phyloP scores from a whole-genome alignment of 2,888 invertebrate genomes.

The Megaustenia siamemsis region DNA sequence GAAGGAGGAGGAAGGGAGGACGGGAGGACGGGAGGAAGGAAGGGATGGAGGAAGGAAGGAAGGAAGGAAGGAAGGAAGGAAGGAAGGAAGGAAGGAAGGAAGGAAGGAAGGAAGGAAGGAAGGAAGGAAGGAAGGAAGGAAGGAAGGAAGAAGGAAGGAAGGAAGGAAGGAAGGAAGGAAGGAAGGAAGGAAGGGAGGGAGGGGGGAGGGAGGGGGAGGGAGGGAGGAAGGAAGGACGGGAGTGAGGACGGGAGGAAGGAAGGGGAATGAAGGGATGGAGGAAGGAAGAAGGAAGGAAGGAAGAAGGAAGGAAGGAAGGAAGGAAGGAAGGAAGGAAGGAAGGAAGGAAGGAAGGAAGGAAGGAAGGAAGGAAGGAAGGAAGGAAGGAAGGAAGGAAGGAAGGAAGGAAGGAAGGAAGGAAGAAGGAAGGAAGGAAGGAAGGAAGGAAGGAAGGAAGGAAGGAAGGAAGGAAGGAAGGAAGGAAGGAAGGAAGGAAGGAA shows the following conservation, averaged over 20 bases:
- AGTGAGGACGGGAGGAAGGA: no score
- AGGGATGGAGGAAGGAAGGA: background rate
- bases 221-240: constrained; percentile 2
- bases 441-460: background rate
- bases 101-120: constrained; percentile 1
- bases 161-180: background rate
- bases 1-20: background rate
- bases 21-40: no score
- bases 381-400: background rate
- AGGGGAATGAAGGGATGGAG: no score
- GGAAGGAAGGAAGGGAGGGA: background rate
- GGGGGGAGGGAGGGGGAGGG: background rate
- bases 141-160: background rate
- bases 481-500: background rate
- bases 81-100: no score
- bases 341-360: background rate
- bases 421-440: background rate
- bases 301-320: background rate
- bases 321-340: background rate
- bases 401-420: background rate
- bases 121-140: background rate
- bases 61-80: background rate
- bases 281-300: background rate
- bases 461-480: background rate
- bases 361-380: background rate